Conservation (phyloP, 2,888 invertebrate genomes). For the Acleris sparsana region DNA sequence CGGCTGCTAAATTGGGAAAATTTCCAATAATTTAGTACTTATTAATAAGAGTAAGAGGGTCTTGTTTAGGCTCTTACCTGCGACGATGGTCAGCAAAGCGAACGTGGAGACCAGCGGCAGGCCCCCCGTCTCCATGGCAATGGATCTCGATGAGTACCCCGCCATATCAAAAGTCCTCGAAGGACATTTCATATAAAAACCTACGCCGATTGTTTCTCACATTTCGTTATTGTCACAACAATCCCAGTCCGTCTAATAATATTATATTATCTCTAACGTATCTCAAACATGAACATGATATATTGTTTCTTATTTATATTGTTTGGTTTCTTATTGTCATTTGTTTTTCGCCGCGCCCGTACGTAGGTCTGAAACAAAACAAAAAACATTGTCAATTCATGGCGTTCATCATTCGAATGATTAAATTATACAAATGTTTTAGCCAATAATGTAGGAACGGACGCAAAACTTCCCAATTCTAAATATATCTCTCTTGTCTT, state of each 20-base stretch:
- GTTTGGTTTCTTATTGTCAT: slow-evolving; percentile 52
- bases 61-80: slow-evolving; percentile 59
- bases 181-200: slow-evolving; percentile 49
- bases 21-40: background rate
- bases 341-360: slow-evolving; percentile 42
- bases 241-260: slow-evolving; percentile 45
- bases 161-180: slow-evolving; percentile 55
- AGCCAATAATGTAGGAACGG: too few relatives aligned
- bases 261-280: slow-evolving; percentile 47
- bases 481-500: too few relatives aligned
- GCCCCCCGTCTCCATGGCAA: slow-evolving; percentile 74
- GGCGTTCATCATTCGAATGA: too few relatives aligned
- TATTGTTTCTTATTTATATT: slow-evolving; percentile 41
- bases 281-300: slow-evolving; percentile 42
- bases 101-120: slow-evolving; percentile 76
- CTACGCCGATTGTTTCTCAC: slow-evolving; percentile 51
- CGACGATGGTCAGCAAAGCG: slow-evolving; percentile 76
- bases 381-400: slow-evolving; percentile 30
- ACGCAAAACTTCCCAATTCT: too few relatives aligned
- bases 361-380: slow-evolving; percentile 63
- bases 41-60: background rate
- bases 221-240: slow-evolving; percentile 55
- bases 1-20: too few relatives aligned
- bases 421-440: too few relatives aligned
- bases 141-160: slow-evolving; percentile 61